Evolutionary conservation across 2,888 invertebrate genomes (phyloP).

Genomic region (Meghimatium bilineatum): DNA sequence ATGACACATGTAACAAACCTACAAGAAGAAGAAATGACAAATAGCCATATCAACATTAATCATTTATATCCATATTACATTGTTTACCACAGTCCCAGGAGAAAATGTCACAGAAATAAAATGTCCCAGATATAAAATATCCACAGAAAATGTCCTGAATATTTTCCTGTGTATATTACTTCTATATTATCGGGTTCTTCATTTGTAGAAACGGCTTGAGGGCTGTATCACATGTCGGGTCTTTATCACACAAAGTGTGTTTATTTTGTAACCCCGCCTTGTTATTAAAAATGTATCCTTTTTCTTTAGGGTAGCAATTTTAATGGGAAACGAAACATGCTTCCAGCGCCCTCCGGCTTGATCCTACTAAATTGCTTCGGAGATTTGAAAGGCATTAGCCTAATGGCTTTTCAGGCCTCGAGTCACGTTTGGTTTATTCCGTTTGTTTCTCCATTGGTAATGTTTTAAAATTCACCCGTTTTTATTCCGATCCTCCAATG

Average conservation of each 20-base stretch:
- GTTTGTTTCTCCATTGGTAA: slow-evolving; percentile 18
- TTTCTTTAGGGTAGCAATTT: neutral
- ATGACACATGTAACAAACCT: too few species aligned
- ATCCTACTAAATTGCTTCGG: slow-evolving; percentile 4
- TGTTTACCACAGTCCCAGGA: too few species aligned
- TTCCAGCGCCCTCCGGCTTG: neutral
- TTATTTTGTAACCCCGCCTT: neutral
- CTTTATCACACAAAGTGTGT: neutral
- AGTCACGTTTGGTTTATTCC: slow-evolving; percentile 32
- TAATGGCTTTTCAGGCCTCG: slow-evolving; percentile 31
- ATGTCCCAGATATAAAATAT: too few species aligned
- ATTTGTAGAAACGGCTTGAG: too few species aligned
- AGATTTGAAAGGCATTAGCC: slow-evolving; percentile 34
- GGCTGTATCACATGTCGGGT: too few species aligned
- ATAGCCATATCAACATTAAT: too few species aligned
- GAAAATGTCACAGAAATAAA: neutral
- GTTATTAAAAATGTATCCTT: slow-evolving; percentile 11
- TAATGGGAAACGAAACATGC: slow-evolving; percentile 15
- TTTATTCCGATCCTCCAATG: neutral
- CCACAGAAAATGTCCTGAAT: too few species aligned
- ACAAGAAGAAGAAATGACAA: too few species aligned
- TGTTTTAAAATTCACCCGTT: slow-evolving; percentile 1
- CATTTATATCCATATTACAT: too few species aligned
- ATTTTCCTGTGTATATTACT: too few species aligned
- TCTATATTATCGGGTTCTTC: too few species aligned